Base-by-base conservation (phyloP, 2,113 vertebrate species). In the Cettia cetti region DNA sequence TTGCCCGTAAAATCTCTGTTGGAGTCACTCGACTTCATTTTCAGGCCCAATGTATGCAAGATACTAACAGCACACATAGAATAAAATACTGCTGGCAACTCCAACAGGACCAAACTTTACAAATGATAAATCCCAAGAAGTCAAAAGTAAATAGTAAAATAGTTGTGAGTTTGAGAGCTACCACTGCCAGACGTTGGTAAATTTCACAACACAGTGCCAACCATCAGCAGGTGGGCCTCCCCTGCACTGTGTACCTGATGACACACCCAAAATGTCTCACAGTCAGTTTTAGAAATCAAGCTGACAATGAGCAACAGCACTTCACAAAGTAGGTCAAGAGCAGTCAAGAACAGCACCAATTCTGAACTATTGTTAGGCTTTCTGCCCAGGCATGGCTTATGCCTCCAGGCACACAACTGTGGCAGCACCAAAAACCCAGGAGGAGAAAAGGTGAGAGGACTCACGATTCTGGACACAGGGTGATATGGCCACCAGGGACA, bases 401-500 rank as follows among this genome's bases (percentile, higher is more conserved):
- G 40, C 16, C 40, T 65, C 19, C n/a, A 57, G 37, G 50, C 42
- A 61, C 33, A 45, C 27, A 81, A 9, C 1, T 10, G 28, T 3
- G 22, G 11, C 45, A 86, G 42, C 49, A 50, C 31, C 33, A 61
- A 17, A 47, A 49, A 39, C 21, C 13, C 21, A 11, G 16, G 19
- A 89, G 26, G 50, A 53, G 65, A 66, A 39, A 5, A 53, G 10
- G 35, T 39, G 40, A 66, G 10, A 0, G 12, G 61, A 90, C 99
- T 99, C 96, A 99, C 99, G 96, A 94, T 98, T 98, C 95, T 99
- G 99, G 86, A 99, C 99, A 86, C 97, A 99, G 7, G 99, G 99
- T 0, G 98, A 99, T 96, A 99, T 99, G 94, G 99, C 99, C 83
- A 99, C 97, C 86, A 99, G 33, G 1, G 99, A 99, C 66, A 99